Conservation (phyloP, 53 echinoderm and acorn worm species). For the Zoroaster sp. region DNA sequence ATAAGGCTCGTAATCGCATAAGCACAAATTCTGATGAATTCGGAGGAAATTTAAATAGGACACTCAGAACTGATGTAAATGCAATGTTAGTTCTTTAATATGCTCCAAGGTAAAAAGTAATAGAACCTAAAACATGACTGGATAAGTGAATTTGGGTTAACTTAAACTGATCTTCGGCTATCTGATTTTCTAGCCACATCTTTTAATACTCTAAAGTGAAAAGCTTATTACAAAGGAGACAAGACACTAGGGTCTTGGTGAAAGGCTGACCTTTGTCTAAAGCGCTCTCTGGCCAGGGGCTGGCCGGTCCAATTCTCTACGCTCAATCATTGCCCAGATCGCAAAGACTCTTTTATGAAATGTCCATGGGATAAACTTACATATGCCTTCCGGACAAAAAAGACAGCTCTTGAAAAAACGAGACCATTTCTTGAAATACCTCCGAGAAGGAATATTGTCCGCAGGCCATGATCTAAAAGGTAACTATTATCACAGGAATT, state of each 20-base stretch:
- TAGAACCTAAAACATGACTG: no score
- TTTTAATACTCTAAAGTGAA: background rate
- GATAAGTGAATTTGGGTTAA: no score
- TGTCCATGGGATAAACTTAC: background rate
- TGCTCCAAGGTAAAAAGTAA: no score
- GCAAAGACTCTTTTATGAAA: background rate
- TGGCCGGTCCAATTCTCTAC: background rate
- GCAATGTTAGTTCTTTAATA: no score
- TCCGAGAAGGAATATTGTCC: background rate
- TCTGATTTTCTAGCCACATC: no score
- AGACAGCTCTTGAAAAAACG: background rate
- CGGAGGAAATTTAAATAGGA: no score
- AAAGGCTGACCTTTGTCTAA: background rate
- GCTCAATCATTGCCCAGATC: background rate
- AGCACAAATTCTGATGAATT: no score
- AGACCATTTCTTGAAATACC: background rate
- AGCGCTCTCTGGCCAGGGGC: background rate
- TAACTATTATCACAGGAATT: background rate
- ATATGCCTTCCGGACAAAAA: background rate
- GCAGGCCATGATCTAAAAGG: background rate
- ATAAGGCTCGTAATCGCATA: no score
- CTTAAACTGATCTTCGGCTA: no score
- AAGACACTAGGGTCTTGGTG: background rate
- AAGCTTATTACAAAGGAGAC: background rate
- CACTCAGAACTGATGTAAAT: no score